A percentile compares a stretch with the other conserved stretches of the same genome.
These are phyloP conservation scores for Drosophila erecta DNA, from an alignment of 1,140 invertebrate species.

Conservation along the genomic window DNA sequence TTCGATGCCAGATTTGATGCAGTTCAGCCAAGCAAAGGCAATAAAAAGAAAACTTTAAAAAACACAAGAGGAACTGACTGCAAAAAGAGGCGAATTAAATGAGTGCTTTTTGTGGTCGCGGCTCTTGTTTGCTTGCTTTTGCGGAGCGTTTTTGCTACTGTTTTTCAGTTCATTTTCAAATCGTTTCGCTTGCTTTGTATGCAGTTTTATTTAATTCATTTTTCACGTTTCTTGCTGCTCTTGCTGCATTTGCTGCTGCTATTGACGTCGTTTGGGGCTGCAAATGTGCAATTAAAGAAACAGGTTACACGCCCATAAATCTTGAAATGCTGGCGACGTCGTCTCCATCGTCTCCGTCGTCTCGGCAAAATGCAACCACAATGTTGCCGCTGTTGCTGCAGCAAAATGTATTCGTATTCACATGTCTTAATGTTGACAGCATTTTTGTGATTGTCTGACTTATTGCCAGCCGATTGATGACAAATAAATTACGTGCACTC, in stretches of 20 bases:
- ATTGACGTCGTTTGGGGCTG: slow-evolving; percentile 72
- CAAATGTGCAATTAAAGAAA: slow-evolving; percentile 85
- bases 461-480: slow-evolving; percentile 83
- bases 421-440: slow-evolving; percentile 84
- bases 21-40: slow-evolving; percentile 61
- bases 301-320: slow-evolving; percentile 84
- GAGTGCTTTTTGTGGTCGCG: slow-evolving; percentile 55
- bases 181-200: slow-evolving; percentile 73
- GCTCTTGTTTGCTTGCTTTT: slow-evolving; percentile 28
- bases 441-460: slow-evolving; percentile 85
- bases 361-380: slow-evolving; percentile 37
- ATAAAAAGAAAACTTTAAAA: slow-evolving; percentile 18
- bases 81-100: slow-evolving; percentile 51
- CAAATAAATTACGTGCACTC: slow-evolving; percentile 83
- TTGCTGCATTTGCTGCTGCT: slow-evolving; percentile 26
- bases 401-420: slow-evolving; percentile 76
- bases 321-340: slow-evolving; percentile 73
- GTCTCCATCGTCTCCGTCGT: slow-evolving; percentile 44
- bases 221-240: slow-evolving; percentile 64
- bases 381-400: slow-evolving; percentile 32
- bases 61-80: slow-evolving; percentile 23
- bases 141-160: slow-evolving; percentile 66
- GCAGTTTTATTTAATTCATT: slow-evolving; percentile 81
- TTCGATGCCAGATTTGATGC: slow-evolving; percentile 43
- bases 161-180: slow-evolving; percentile 78